Base-by-base conservation (phyloP, 2,888 invertebrate genomes). In the Ormyrus labotus region DNA sequence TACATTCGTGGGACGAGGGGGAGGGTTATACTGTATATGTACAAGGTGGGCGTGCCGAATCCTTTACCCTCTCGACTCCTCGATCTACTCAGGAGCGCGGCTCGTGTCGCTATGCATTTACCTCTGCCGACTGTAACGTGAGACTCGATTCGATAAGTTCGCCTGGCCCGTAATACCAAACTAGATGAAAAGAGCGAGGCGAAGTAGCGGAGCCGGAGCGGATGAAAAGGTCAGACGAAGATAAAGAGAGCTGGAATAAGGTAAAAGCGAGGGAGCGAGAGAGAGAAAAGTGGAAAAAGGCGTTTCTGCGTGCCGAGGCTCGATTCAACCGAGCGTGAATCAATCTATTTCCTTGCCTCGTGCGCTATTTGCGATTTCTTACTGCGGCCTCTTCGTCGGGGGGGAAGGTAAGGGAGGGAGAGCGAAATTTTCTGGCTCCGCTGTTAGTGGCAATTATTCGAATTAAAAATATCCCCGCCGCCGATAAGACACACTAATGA, bases 301-400 rank as follows among this genome's bases (percentile, higher is more conserved):
- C 69, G 34, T 61, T 13, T 68, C 61, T 61, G 48, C 61, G 53
- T 60, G 47, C 67, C 11, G 51, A 65, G 74, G 83, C 75, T 79
- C 83, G 77, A 85, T 86, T 85, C 82, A 84, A 75, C 83, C 74
- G 80, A 83, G 83, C 83, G 83, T 84, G 78, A 84, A 87, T 86
- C 86, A 84, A 86, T 86, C 86, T 84, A 86, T 85, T 86, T 86
- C 84, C 84, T 82, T 58, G 57, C 34, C 65, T 11, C 64, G 57
- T 58, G 10, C 47, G 67, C 45, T 55, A 34, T 61, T 63, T 78
- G 53, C 73, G 34, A 60, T 78, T 69, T 65, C 51, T 68, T 70
- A 34, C 34, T 4, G 34, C 61, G 10, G 19, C 58, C 60, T 51
- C 3, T 45, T 68, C 55, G 19, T 63, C 48, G 34, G 34, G 34